Conservation (phyloP, 2,797 vertebrate genomes). For the Pangasius djambal region DNA sequence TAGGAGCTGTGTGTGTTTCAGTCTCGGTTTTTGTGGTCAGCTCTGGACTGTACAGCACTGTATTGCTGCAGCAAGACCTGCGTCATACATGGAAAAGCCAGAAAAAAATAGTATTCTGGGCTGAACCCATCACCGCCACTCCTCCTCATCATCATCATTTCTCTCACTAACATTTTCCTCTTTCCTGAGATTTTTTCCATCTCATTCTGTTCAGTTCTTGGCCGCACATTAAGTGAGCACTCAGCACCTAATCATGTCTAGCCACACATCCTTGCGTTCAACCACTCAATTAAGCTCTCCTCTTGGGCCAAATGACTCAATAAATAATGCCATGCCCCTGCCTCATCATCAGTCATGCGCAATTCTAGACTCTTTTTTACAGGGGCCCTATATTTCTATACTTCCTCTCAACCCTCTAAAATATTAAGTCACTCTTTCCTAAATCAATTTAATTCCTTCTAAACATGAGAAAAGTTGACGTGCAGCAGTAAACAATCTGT, state of each 20-base stretch:
- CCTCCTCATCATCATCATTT: conserved; percentile 32
- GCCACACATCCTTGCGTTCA: conserved; percentile 65
- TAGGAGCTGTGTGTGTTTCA: conserved; percentile 60
- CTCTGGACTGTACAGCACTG: conserved; percentile 72
- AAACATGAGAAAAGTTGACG: not conserved
- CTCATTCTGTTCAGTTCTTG: conserved; percentile 59
- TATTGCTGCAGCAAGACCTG: conserved; percentile 65
- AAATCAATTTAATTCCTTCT: not conserved
- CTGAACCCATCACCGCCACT: conserved; percentile 62
- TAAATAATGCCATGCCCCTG: conserved; percentile 60
- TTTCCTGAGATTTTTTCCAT: conserved; percentile 57
- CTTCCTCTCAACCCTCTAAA: not conserved
- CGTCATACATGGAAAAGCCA: conserved; percentile 73
- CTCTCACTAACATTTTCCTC: conserved; percentile 26
- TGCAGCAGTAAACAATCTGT: not conserved
- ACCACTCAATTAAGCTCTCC: conserved; percentile 65
- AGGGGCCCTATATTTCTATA: not conserved
- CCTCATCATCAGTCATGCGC: conserved; percentile 45
- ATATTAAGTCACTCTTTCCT: conserved; percentile 4
- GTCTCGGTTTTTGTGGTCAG: conserved; percentile 70
- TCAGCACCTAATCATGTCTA: conserved; percentile 63
- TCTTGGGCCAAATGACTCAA: conserved; percentile 65
- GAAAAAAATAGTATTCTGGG: conserved; percentile 76
- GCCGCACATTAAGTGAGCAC: conserved; percentile 60
- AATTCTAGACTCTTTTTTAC: not conserved